Conservation (phyloP, 2,888 invertebrate species). For the Chrysopilus asiliformis region DNA sequence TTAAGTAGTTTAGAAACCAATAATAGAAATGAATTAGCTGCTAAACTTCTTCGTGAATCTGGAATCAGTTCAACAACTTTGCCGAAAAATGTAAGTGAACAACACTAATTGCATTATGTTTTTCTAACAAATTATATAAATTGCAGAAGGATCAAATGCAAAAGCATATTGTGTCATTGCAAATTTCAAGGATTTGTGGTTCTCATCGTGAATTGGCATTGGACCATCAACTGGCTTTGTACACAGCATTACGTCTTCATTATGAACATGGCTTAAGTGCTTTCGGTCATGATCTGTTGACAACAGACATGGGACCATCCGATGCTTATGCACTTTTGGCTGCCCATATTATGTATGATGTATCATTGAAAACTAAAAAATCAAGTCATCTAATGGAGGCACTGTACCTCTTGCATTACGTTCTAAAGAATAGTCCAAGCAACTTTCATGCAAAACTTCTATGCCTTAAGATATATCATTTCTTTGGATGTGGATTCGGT, state of each 20-base stretch:
- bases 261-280: constrained; percentile 48
- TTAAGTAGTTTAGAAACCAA: constrained; percentile 44
- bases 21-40: constrained; percentile 46
- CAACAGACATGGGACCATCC: constrained; percentile 58
- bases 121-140: not conserved
- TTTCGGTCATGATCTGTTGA: constrained; percentile 43
- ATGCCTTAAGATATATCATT: constrained; percentile 66
- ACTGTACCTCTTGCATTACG: constrained; percentile 56
- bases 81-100: constrained; percentile 44
- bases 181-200: constrained; percentile 61
- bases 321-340: constrained; percentile 65
- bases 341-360: constrained; percentile 37
- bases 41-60: constrained; percentile 47
- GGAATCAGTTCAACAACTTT: constrained; percentile 50
- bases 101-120: not conserved
- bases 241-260: constrained; percentile 47
- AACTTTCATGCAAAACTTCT: constrained; percentile 84
- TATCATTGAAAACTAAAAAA: constrained; percentile 40
- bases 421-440: constrained; percentile 62
- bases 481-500: constrained; percentile 55
- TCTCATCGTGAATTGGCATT: constrained; percentile 43
- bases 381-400: constrained; percentile 48
- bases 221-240: constrained; percentile 44
- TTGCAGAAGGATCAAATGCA: constrained; percentile 51
- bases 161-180: constrained; percentile 64